These are phyloP conservation scores for Coenobita brevimanus DNA, from an alignment of 1,140 invertebrate genomes.

Conservation along the genomic window DNA sequence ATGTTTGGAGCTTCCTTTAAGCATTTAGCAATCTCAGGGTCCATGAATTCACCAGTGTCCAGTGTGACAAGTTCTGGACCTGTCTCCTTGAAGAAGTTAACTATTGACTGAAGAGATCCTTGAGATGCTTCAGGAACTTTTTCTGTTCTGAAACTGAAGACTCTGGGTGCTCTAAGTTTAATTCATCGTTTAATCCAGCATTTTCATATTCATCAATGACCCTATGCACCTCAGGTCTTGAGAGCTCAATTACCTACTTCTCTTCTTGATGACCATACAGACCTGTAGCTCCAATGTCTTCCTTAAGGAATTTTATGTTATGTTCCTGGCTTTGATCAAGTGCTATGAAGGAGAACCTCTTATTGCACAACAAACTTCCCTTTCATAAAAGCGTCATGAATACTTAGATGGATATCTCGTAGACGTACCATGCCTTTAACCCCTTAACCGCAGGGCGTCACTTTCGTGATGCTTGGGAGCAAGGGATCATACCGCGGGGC, in stretches of 20 bases:
- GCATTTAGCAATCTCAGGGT: neutral
- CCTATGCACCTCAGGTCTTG: neutral
- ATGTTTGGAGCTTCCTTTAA: neutral
- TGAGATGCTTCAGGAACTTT: neutral
- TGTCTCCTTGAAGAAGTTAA: neutral
- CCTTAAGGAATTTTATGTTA: neutral
- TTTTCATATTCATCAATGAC: neutral
- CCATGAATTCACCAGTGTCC: neutral
- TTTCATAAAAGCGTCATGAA: conserved; percentile 8
- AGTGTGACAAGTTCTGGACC: neutral
- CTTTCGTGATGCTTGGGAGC: no score
- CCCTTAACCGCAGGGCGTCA: no score
- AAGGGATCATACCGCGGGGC: no score
- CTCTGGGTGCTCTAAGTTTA: conserved; percentile 13
- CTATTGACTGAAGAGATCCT: neutral
- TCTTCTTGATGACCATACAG: neutral
- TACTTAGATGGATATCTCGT: neutral
- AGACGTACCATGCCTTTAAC: neutral
- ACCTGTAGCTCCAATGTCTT: neutral
- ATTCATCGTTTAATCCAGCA: neutral
- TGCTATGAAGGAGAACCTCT: neutral
- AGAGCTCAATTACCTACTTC: neutral
- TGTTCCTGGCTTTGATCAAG: neutral
- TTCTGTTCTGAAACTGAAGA: neutral
- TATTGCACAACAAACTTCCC: conserved; percentile 4